Base-by-base conservation (phyloP, 2,113 vertebrate genomes). In the Notarius quadriscutis region DNA sequence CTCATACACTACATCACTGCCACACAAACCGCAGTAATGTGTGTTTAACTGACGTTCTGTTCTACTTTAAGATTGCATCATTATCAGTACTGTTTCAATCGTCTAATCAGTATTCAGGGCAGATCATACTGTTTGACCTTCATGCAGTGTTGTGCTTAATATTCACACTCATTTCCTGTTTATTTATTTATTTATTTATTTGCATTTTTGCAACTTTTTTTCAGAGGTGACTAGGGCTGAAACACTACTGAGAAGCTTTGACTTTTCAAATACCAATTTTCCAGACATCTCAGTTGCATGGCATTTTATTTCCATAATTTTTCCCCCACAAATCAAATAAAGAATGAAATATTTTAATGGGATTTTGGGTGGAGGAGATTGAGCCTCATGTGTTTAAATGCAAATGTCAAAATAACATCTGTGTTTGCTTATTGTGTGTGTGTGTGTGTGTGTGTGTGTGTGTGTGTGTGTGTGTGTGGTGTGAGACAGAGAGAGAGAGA, bases 71-170 rank as follows among this genome's bases (percentile, higher is more conserved):
- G 55, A 60, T 41, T 14, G 17, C 11, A 4, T 60, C 57, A 60
- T 81, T 81, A 60, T 4, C 79, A 2, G 55, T 12, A 81, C 41
- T 81, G 17, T 62, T 81, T 81, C 30, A 81, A 41, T 80, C 78
- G 78, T 80, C 78, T 80, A 80, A 80, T 81, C 79, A 81, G 79
- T 41, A 60, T 65, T 83, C 81, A 51, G 81, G 9, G 22, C 81
- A 83, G 58, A 60, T 48, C 60, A 51, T 41, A 65, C 18, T 17
- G 60, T 63, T 65, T 83, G 81, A 83, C 81, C 81, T 83, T 83
- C 81, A 83, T 83, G 60, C 79, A 5, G 51, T 83, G 81, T 65
- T 51, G 60, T 65, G 34, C 34, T 83, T 65, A 65, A 50, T 65
- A 83, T 83, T 55, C 77, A 78, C 50, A 53, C 50, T 80, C 55